Evolutionary conservation across 2,797 vertebrate species (phyloP).

Genomic region (Salmo trutta): DNA sequence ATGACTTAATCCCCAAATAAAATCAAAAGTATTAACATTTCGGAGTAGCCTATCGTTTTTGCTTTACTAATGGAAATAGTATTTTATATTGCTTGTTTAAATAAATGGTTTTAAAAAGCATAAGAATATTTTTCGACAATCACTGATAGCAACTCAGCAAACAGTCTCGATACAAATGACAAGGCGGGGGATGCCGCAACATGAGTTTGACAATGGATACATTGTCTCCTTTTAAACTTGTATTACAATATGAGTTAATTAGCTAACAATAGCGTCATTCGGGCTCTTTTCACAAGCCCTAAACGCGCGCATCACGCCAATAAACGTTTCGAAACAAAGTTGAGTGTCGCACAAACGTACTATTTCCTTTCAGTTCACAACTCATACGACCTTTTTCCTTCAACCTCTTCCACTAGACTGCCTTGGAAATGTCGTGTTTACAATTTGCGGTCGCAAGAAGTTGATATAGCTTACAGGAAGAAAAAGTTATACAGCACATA

Average conservation of each 20-base stretch:
- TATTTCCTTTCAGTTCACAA: background rate
- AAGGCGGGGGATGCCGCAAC: constrained; percentile 36
- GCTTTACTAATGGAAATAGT: too few species aligned
- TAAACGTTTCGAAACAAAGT: constrained; percentile 34
- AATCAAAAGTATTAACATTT: background rate
- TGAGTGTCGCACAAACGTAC: background rate
- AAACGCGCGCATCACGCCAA: background rate
- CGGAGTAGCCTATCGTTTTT: too few species aligned
- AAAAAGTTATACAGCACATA: background rate
- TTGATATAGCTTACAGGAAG: background rate
- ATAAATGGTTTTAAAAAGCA: background rate
- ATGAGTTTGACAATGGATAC: constrained; percentile 5
- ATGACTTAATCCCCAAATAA: background rate
- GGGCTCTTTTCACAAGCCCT: too few species aligned
- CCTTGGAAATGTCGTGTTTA: background rate
- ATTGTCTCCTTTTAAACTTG: constrained; percentile 27
- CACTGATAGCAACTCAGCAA: background rate
- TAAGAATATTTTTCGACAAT: too few species aligned
- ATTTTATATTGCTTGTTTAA: background rate
- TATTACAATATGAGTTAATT: constrained; percentile 24
- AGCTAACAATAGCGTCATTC: constrained; percentile 25
- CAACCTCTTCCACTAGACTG: too few species aligned
- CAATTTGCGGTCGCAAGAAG: background rate
- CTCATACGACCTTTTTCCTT: too few species aligned
- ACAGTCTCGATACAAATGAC: background rate